These are phyloP conservation scores for Gnathonemus echidnorhynchus DNA, from an alignment of 2,113 vertebrate genomes.

Conservation along the genomic window DNA sequence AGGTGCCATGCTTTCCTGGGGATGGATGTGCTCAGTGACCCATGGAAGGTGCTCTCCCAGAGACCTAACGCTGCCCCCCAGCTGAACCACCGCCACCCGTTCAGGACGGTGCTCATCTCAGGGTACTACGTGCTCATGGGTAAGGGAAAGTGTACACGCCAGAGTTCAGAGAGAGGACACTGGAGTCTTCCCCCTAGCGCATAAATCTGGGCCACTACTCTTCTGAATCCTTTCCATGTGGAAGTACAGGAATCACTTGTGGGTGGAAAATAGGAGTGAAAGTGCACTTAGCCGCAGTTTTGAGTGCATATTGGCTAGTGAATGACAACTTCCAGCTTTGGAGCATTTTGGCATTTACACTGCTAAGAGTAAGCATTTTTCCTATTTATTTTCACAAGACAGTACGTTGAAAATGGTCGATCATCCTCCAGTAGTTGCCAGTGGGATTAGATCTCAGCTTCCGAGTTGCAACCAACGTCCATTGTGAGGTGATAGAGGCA, in stretches of 20 bases:
- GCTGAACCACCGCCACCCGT: slow-evolving; percentile 4
- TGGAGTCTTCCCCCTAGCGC: neutral
- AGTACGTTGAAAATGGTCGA: neutral
- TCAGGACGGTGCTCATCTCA: slow-evolving; percentile 25
- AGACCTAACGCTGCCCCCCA: slow-evolving; percentile 20
- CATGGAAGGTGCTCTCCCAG: slow-evolving; percentile 8
- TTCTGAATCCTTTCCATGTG: neutral
- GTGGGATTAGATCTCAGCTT: neutral
- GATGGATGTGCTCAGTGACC: slow-evolving; percentile 25
- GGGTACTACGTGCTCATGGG: neutral
- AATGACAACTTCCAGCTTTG: neutral
- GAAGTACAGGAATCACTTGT: neutral
- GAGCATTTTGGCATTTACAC: slow-evolving; percentile 14
- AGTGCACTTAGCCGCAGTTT: neutral
- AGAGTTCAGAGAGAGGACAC: neutral
- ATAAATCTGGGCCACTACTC: neutral
- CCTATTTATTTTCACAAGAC: neutral
- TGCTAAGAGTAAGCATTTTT: neutral
- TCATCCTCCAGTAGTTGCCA: neutral
- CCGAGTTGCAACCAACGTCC: neutral
- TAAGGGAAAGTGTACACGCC: neutral
- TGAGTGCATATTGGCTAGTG: neutral
- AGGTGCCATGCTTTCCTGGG: slow-evolving; percentile 20
- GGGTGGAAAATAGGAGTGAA: neutral
- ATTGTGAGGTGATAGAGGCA: slow-evolving; percentile 28